phyloP scores from a whole-genome alignment of 23 tunicate genomes.

The Clavelina lepadiformis region DNA sequence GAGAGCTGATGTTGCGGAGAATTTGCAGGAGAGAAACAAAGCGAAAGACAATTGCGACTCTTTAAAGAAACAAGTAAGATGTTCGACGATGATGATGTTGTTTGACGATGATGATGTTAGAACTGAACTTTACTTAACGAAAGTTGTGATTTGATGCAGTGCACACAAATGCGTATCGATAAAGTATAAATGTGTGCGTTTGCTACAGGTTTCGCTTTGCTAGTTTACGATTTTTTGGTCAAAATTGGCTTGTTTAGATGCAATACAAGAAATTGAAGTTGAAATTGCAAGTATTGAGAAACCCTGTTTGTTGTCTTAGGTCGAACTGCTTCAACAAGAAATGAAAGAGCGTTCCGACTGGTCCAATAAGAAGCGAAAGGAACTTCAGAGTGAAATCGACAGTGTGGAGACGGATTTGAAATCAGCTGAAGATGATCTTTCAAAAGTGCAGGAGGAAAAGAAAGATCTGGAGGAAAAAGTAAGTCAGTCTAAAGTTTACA shows the following conservation, averaged over 20 bases:
- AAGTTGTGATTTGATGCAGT: no score
- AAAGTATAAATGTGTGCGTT: no score
- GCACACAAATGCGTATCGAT: no score
- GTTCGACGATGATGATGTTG: no score
- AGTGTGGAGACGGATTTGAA: conserved; percentile 24
- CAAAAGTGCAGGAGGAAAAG: conserved; percentile 30
- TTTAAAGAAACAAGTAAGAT: conserved; percentile 32
- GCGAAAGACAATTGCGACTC: conserved; percentile 17
- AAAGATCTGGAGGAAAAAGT: conserved; percentile 37
- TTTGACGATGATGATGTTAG: no score
- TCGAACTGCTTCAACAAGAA: conserved; percentile 30
- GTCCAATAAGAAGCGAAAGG: conserved; percentile 22
- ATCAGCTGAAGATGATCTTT: conserved; percentile 33
- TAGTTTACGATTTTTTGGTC: no score
- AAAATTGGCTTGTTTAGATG: no score
- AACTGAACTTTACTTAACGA: no score
- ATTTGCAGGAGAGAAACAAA: conserved; percentile 16
- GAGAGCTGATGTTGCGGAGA: conserved; percentile 11
- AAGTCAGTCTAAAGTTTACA: no score
- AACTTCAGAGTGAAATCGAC: conserved; percentile 19
- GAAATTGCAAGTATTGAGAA: no score
- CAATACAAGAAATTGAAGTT: no score
- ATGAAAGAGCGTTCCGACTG: conserved; percentile 39
- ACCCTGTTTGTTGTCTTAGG: conserved; percentile 2
- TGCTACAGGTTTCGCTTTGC: no score